Base-by-base conservation (phyloP, 2,888 invertebrate species). In the Ischnura elegans region DNA sequence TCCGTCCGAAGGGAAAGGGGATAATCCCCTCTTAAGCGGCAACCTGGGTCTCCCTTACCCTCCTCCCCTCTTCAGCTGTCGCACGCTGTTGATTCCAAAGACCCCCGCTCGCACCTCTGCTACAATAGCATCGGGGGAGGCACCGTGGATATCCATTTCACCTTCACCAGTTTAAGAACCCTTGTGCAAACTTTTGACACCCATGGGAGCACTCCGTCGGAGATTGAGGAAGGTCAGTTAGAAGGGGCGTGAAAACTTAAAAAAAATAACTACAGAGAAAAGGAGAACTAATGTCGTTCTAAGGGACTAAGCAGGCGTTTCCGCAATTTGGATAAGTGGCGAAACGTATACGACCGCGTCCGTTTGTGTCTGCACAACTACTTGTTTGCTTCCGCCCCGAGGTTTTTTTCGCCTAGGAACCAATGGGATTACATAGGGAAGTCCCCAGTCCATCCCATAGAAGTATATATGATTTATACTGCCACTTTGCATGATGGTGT, bases 91-190 rank as follows among this genome's bases (percentile, higher is more conserved):
- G n/a, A n/a, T 36, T 36, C 16, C 61, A n/a, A 10, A 10, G 36
- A 29, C 36, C 36, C 8, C 76, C 36, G 16, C 76, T 36, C 76
- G 36, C 13, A 36, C 29, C 36, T 10, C 8, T 36, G 13, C 29
- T 13, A 29, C 76, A 36, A 76, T 76, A n/a, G 76, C 6, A 0
- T 13, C 36, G 6, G 16, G 36, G 36, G 25, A 36, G 76, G 76
- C 51, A 51, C n/a, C n/a, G n/a, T n/a, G n/a, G n/a, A n/a, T 51
- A 76, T 76, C 76, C 76, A 36, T 76, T 76, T 76, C 76, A 36
- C 76, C 25, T 6, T 1, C 16, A 25, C 29, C 13, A 19, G 66
- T 2, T 5, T 29, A n/a, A 76, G 76, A 10, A 76, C 76, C 76
- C 76, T 76, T 76, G 29, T 76, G 29, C 76, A 76, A 76, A 36